Percentiles rank a stretch among this genome's conserved stretches.
Conservation (phyloP, 2,797 vertebrate species). For the Acropternis orthonyx region DNA sequence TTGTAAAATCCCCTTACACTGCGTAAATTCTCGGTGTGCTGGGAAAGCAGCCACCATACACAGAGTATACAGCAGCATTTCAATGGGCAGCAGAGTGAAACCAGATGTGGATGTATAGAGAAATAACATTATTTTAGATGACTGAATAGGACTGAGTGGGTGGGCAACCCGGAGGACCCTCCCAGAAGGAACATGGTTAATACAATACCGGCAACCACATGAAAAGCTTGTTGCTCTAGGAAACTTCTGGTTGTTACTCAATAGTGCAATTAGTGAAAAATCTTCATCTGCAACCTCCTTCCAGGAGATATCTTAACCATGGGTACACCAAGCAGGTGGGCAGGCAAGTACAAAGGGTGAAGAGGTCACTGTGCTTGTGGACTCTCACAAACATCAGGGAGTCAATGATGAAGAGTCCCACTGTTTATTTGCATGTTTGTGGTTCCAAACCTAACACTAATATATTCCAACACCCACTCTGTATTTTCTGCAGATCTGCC, state of each 20-base stretch:
- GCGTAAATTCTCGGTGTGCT: slow-evolving; percentile 73
- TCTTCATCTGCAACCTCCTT: background rate
- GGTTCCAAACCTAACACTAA: background rate
- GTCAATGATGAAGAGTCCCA: background rate
- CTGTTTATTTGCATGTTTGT: background rate
- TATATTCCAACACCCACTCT: background rate
- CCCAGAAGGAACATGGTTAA: slow-evolving; percentile 57
- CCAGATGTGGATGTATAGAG: slow-evolving; percentile 74
- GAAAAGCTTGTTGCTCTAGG: slow-evolving; percentile 29
- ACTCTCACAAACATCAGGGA: background rate
- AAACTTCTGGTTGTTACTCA: slow-evolving; percentile 19
- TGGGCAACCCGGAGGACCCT: slow-evolving; percentile 71
- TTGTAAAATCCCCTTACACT: slow-evolving; percentile 76
- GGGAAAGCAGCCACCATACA: slow-evolving; percentile 78
- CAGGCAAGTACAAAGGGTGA: background rate
- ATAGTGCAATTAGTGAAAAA: background rate
- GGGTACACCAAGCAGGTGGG: accelerated
- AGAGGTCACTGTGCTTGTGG: background rate
- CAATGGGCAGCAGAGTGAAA: slow-evolving; percentile 77
- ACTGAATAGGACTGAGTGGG: slow-evolving; percentile 74
- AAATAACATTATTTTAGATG: slow-evolving; percentile 77
- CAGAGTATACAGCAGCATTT: slow-evolving; percentile 73
- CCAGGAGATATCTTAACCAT: background rate
- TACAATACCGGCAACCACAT: slow-evolving; percentile 63
- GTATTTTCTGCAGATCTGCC: background rate